Evolutionary conservation across 2,888 invertebrate species (phyloP).

Genomic region (Miltochrista miniata): DNA sequence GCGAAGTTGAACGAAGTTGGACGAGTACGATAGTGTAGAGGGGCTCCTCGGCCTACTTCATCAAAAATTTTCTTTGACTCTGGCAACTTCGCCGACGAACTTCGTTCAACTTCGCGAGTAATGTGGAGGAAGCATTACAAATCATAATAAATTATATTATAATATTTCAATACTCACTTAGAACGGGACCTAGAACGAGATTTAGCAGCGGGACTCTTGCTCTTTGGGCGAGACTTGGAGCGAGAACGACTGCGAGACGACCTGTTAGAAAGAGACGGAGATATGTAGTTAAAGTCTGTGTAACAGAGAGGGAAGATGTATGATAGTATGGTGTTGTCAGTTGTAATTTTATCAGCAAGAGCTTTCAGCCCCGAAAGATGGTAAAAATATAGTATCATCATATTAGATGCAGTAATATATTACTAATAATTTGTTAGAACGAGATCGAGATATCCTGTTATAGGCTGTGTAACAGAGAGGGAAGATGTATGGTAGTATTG

Average conservation of each 20-base stretch:
- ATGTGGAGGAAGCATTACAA: too few relatives aligned
- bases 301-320: not conserved
- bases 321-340: conserved; percentile 39
- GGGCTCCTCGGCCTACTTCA: too few relatives aligned
- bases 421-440: too few relatives aligned
- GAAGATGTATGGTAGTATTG: not conserved
- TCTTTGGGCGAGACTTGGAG: conserved; percentile 86
- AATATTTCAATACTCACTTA: conserved; percentile 83
- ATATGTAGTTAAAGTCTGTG: not conserved
- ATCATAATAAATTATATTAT: conserved; percentile 17
- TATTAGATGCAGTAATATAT: too few relatives aligned
- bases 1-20: too few relatives aligned
- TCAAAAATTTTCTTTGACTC: too few relatives aligned
- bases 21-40: too few relatives aligned
- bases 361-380: conserved; percentile 85
- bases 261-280: conserved; percentile 75
- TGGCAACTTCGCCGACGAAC: too few relatives aligned
- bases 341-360: conserved; percentile 69
- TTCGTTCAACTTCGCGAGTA: too few relatives aligned
- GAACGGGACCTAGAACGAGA: conserved; percentile 91
- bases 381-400: conserved; percentile 78
- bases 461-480: not conserved
- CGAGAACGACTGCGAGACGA: conserved; percentile 78
- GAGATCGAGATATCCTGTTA: conserved; percentile 48
- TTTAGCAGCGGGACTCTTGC: conserved; percentile 90